Conservation (phyloP, 1,140 invertebrate species). For the Paralvinella palmiformis region DNA sequence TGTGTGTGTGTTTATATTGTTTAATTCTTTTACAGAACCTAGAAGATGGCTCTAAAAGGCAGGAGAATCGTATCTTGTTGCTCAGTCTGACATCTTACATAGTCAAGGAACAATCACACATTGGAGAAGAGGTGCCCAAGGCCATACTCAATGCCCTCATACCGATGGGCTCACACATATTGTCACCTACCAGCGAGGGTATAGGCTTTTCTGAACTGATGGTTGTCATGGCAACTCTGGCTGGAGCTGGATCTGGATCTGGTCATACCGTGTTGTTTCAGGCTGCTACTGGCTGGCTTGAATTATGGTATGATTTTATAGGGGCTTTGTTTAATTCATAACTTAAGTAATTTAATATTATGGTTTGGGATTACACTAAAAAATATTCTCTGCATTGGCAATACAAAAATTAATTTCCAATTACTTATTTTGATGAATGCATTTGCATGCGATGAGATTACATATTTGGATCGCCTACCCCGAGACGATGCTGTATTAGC, state of each 20-base stretch:
- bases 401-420: too few species aligned
- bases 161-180: constrained; percentile 65
- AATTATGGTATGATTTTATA: constrained; percentile 50
- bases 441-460: too few species aligned
- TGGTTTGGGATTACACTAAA: too few species aligned
- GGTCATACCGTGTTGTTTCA: constrained; percentile 75
- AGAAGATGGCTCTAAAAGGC: constrained; percentile 44
- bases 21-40: too few species aligned
- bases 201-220: constrained; percentile 75
- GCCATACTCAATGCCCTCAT: constrained; percentile 71
- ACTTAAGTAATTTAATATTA: too few species aligned
- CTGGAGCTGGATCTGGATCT: constrained; percentile 67
- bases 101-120: constrained; percentile 58
- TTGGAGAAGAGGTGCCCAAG: constrained; percentile 63
- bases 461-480: too few species aligned
- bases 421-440: too few species aligned
- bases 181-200: constrained; percentile 59
- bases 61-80: constrained; percentile 68
- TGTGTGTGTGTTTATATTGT: too few species aligned
- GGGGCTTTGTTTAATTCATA: too few species aligned
- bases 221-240: constrained; percentile 71
- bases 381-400: too few species aligned
- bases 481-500: too few species aligned
- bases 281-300: constrained; percentile 71
- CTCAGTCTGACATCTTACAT: constrained; percentile 68